Conservation (phyloP, 2,888 invertebrate species). For the Galeopsomyia nigrocyanea region DNA sequence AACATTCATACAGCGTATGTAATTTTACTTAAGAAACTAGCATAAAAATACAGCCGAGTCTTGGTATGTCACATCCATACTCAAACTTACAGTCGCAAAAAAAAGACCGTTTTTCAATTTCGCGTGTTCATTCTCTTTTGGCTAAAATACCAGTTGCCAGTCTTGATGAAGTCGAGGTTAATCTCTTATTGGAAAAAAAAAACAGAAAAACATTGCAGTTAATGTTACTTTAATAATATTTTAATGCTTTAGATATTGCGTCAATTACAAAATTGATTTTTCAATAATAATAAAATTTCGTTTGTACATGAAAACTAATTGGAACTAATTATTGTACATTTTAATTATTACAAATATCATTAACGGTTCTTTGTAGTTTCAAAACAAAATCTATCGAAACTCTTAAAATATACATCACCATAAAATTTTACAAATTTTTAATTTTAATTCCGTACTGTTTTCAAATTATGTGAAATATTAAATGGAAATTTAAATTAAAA, state of each 20-base stretch:
- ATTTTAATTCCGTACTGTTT: conserved; percentile 28
- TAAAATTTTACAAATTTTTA: conserved; percentile 36
- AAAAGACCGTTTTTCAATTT: conserved; percentile 21
- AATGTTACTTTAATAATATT: conserved; percentile 21
- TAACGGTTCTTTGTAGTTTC: conserved; percentile 27
- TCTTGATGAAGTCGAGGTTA: conserved; percentile 52
- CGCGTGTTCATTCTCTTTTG: conserved; percentile 46
- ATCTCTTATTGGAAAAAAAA: conserved; percentile 36
- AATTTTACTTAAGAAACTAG: conserved; percentile 53
- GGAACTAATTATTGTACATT: conserved; percentile 15
- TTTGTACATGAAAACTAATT: conserved; percentile 6
- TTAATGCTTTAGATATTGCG: conserved; percentile 22
- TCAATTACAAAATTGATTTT: conserved; percentile 2
- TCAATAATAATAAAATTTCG: conserved; percentile 10
- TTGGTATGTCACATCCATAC: conserved; percentile 49
- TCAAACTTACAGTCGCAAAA: conserved; percentile 45
- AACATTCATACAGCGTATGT: conserved; percentile 53
- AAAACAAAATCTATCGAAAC: conserved; percentile 27
- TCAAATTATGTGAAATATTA: conserved; percentile 26
- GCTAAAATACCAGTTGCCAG: conserved; percentile 59
- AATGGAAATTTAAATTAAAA: conserved; percentile 31
- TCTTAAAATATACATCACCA: conserved; percentile 36
- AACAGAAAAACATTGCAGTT: conserved; percentile 39
- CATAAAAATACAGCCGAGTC: conserved; percentile 62
- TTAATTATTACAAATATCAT: conserved; percentile 33